Conservation (phyloP, 2,888 invertebrate genomes). For the Tiliacea aurago region DNA sequence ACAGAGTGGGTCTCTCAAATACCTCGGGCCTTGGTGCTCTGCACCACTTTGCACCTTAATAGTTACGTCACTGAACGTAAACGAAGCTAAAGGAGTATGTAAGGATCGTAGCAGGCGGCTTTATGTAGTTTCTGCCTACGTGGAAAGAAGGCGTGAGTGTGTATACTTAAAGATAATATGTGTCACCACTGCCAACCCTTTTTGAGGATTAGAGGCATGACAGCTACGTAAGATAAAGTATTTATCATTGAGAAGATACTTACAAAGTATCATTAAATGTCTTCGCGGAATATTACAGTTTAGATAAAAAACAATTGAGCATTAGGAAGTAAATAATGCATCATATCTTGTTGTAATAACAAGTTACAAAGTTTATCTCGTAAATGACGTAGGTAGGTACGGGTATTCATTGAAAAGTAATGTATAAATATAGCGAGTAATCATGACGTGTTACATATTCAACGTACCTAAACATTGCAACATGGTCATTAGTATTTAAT, state of each 20-base stretch:
- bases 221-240: constrained; percentile 20
- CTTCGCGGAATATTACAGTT: constrained; percentile 25
- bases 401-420: constrained; percentile 4
- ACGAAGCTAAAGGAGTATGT: not conserved
- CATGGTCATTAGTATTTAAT: not conserved
- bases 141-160: not conserved
- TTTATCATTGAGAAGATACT: constrained; percentile 22
- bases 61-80: not conserved
- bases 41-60: too few relatives aligned
- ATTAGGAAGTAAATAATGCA: constrained; percentile 23
- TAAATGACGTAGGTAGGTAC: constrained; percentile 11
- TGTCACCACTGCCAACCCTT: not conserved
- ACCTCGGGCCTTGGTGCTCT: too few relatives aligned
- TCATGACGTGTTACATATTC: not conserved
- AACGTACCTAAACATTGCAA: not conserved
- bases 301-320: constrained; percentile 20
- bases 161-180: not conserved
- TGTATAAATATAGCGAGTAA: not conserved
- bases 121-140: not conserved
- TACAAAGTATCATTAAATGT: constrained; percentile 5
- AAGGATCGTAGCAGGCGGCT: not conserved
- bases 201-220: constrained; percentile 11
- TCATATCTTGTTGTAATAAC: not conserved
- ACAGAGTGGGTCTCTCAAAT: too few relatives aligned
- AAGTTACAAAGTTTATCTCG: constrained; percentile 13